Base-by-base conservation (phyloP, 2,888 invertebrate species). In the Dermolepida albohirtum region DNA sequence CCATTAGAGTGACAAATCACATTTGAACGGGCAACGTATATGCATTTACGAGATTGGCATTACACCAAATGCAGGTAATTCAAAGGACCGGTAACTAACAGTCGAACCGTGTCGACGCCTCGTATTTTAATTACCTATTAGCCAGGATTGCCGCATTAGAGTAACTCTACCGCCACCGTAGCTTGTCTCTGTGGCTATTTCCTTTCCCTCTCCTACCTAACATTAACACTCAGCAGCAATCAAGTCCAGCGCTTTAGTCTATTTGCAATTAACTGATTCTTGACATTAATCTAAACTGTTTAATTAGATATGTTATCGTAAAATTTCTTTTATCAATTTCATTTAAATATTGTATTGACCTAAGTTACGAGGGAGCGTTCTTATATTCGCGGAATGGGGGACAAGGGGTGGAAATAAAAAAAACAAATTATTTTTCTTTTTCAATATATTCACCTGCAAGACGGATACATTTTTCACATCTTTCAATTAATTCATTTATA, bases 51-150 rank as follows among this genome's bases (percentile, higher is more conserved):
- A 34, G 34, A 34, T 34, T 34, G 34, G 34, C 34, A 34, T 34
- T 34, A 34, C 34, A 34, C 34, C 34, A 34, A 34, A 34, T 34
- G 34, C 34, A 34, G 34, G 34, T 34, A 34, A 34, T 47, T 14
- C 47, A 47, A 17, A 47, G 16, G 34, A 62, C 34, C 59, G 59
- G 34, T 62, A 62, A 62, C 59, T 62, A 34, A 62, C 59, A 14
- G 34, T 22, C 22, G 57, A 12, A 44, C 59, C 44, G 59, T 49
- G 59, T 47, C 59, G 59, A 62, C 59, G 59, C 34, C 44, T 62
- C 47, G 59, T 62, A 62, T 62, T 62, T 59, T 62, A 62, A 62
- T 62, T 62, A 62, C 59, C 59, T 44, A 62, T 62, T 62, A 62
- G 39, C 47, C 16, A 34, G 59, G 39, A 62, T 62, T 47, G 59